Evolutionary conservation across 2,888 invertebrate species (phyloP).

Genomic region (Sylvicola cinctus): DNA sequence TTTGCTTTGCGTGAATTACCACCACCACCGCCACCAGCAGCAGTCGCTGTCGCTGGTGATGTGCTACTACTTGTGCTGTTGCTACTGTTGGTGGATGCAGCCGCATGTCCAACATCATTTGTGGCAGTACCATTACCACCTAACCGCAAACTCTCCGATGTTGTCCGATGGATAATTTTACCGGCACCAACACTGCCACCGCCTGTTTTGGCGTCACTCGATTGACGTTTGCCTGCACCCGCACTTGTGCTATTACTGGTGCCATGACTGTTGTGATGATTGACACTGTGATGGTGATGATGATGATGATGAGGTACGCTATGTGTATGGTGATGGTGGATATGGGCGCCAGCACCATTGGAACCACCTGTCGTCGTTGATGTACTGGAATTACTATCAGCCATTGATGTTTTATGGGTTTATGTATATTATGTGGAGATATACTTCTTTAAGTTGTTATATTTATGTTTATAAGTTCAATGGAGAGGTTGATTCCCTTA

Average conservation of each 20-base stretch:
- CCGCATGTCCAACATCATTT: slow-evolving; percentile 1
- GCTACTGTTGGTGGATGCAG: neutral
- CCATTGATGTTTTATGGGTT: neutral
- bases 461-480: too few relatives aligned
- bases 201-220: neutral
- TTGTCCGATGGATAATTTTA: slow-evolving; percentile 39
- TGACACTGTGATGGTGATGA: too few relatives aligned
- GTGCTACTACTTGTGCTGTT: neutral
- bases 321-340: neutral
- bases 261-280: neutral
- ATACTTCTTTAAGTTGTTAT: too few relatives aligned
- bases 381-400: neutral
- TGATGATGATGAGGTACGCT: neutral
- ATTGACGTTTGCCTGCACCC: too few relatives aligned
- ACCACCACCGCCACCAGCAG: slow-evolving; percentile 1
- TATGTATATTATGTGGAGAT: too few relatives aligned
- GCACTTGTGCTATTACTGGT: neutral
- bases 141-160: slow-evolving; percentile 49
- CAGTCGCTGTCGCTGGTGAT: neutral
- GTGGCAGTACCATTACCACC: slow-evolving; percentile 7
- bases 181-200: neutral
- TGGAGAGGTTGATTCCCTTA: too few relatives aligned
- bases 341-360: neutral
- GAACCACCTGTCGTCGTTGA: neutral
- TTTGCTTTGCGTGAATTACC: slow-evolving; percentile 29